These are phyloP conservation scores for Stenotaenia linearis DNA, from an alignment of 2,888 invertebrate genomes.

Conservation along the genomic window DNA sequence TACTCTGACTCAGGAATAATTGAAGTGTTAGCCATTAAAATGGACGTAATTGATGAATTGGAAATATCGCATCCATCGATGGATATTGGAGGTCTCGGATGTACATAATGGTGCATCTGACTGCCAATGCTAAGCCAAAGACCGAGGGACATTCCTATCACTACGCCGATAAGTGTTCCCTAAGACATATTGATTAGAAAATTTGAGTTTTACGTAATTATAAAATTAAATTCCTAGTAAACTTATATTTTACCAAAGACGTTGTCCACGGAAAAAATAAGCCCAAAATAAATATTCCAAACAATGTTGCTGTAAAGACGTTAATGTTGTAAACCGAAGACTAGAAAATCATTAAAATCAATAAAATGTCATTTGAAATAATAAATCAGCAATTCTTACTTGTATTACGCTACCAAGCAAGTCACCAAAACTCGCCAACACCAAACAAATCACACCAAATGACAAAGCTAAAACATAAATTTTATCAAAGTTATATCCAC, in stretches of 20 bases:
- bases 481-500: neutral
- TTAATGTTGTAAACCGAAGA: neutral
- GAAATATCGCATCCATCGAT: neutral
- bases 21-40: neutral
- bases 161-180: neutral
- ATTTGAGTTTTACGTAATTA: no score
- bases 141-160: neutral
- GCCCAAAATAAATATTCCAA: slow-evolving; percentile 19
- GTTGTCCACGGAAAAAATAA: slow-evolving; percentile 17
- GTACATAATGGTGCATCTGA: neutral
- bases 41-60: neutral
- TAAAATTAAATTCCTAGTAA: no score
- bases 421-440: slow-evolving; percentile 27
- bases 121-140: slow-evolving; percentile 21
- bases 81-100: slow-evolving; percentile 3
- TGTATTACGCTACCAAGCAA: slow-evolving; percentile 17
- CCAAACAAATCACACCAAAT: neutral
- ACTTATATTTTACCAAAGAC: neutral
- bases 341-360: neutral
- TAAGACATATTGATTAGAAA: neutral
- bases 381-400: neutral
- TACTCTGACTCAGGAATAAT: neutral
- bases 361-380: neutral
- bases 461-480: neutral
- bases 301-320: neutral